Conservation (phyloP, 2,113 vertebrate species). For the Laticauda laticaudata region DNA sequence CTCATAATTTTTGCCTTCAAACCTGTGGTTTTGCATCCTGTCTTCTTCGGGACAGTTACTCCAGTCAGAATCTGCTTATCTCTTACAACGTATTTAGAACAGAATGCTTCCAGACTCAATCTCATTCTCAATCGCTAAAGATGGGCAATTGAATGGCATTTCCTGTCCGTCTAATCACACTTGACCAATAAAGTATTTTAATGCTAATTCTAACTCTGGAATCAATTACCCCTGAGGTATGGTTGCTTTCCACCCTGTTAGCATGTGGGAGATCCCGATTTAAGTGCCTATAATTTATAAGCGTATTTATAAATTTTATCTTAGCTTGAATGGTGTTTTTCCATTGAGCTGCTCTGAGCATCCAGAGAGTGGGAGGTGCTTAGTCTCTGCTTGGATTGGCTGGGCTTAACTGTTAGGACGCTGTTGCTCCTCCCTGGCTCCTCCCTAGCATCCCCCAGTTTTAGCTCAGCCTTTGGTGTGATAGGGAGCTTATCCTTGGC, state of each 20-base stretch:
- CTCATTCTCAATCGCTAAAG: not conserved
- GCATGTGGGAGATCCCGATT: not conserved
- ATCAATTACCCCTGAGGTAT: not conserved
- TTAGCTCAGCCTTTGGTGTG: too few species aligned
- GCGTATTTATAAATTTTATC: not conserved
- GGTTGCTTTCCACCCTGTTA: not conserved
- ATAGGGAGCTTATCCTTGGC: too few species aligned
- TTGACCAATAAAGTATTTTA: too few species aligned
- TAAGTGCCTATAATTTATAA: not conserved
- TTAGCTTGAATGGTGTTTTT: not conserved
- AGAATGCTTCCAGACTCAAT: not conserved
- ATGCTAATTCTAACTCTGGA: not conserved
- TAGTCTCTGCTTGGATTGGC: too few species aligned
- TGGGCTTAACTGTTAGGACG: too few species aligned
- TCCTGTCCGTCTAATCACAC: too few species aligned
- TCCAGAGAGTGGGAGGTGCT: too few species aligned
- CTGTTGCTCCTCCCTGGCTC: too few species aligned
- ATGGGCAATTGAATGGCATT: not conserved
- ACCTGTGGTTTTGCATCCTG: not conserved
- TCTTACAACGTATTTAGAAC: not conserved
- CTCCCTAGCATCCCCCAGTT: too few species aligned
- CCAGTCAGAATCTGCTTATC: not conserved
- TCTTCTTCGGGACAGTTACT: not conserved
- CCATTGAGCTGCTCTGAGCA: too few species aligned
- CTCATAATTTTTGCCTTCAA: not conserved